These are phyloP conservation scores for Tragelaphus imberbis DNA, from an alignment of 2,113 vertebrate species.

Conservation along the genomic window DNA sequence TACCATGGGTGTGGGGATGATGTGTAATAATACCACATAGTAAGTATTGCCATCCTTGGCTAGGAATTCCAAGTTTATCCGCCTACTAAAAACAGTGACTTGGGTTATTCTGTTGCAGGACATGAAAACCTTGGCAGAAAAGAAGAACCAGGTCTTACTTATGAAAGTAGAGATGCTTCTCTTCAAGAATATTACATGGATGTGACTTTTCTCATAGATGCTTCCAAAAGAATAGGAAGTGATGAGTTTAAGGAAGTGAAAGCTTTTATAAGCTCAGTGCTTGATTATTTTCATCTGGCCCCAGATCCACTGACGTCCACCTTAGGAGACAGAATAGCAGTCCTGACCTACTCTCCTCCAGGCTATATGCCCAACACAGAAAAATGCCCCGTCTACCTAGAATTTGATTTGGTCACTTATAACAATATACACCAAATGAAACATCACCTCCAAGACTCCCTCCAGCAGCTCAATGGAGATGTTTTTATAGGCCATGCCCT, in stretches of 20 bases:
- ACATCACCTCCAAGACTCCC: slow-evolving; percentile 62
- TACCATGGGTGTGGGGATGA: background rate
- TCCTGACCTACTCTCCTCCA: slow-evolving; percentile 64
- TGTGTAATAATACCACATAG: background rate
- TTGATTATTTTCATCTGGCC: slow-evolving; percentile 70
- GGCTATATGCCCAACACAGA: slow-evolving; percentile 28
- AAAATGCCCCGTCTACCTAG: slow-evolving; percentile 62
- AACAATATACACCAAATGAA: slow-evolving; percentile 60
- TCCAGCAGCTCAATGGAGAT: slow-evolving; percentile 52
- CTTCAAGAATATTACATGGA: slow-evolving; percentile 66
- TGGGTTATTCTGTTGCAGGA: slow-evolving; percentile 65
- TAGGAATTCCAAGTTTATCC: background rate
- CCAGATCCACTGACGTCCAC: slow-evolving; percentile 44
- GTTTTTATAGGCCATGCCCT: slow-evolving; percentile 65
- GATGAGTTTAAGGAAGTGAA: slow-evolving; percentile 62
- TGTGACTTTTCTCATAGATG: slow-evolving; percentile 72
- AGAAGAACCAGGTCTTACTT: slow-evolving; percentile 1
- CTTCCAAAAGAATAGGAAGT: slow-evolving; percentile 56
- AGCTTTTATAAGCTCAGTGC: slow-evolving; percentile 52
- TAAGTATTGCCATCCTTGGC: background rate
- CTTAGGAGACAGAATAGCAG: slow-evolving; percentile 69
- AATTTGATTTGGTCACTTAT: slow-evolving; percentile 75
- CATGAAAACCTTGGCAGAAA: background rate
- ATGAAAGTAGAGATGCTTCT: background rate
- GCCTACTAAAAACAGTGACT: slow-evolving; percentile 25